Conservation (phyloP, 1,140 invertebrate genomes). For the Drosophila gunungcola region DNA sequence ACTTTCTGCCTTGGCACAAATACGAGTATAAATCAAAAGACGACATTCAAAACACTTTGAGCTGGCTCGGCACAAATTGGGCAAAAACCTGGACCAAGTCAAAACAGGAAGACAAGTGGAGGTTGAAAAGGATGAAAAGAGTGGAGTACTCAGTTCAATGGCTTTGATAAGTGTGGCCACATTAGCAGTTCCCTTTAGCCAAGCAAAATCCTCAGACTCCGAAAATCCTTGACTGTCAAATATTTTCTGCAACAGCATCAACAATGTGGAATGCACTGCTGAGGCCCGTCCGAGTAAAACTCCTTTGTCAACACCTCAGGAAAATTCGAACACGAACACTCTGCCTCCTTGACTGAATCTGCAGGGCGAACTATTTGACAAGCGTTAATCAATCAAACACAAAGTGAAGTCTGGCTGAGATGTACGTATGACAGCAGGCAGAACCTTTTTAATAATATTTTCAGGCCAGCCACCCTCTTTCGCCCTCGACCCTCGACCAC, state of each 20-base stretch:
- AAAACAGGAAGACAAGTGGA: conserved; percentile 55
- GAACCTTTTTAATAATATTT: conserved; percentile 81
- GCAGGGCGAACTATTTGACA: conserved; percentile 66
- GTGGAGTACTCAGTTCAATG: conserved; percentile 31
- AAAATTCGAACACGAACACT: conserved; percentile 13
- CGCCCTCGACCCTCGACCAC: conserved; percentile 8
- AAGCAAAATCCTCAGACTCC: background rate
- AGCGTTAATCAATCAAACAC: conserved; percentile 74
- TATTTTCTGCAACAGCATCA: conserved; percentile 64
- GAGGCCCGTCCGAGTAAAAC: conserved; percentile 30
- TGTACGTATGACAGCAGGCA: conserved; percentile 65
- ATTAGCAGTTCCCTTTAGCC: conserved; percentile 35
- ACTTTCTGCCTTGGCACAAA: background rate
- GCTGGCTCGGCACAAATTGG: conserved; percentile 44
- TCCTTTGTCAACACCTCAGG: conserved; percentile 62
- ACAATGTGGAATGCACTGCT: conserved; percentile 61
- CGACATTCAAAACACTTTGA: conserved; percentile 12
- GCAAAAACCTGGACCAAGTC: conserved; percentile 27
- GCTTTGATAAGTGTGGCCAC: conserved; percentile 59
- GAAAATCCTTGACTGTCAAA: conserved; percentile 40
- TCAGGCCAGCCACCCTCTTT: conserved; percentile 27
- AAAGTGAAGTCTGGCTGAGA: conserved; percentile 38
- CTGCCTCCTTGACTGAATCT: conserved; percentile 24
- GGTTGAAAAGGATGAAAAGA: background rate
- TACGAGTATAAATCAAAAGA: conserved; percentile 8